Conservation (phyloP, 2,113 vertebrate genomes). For the Brachyhypopomus gauderio region DNA sequence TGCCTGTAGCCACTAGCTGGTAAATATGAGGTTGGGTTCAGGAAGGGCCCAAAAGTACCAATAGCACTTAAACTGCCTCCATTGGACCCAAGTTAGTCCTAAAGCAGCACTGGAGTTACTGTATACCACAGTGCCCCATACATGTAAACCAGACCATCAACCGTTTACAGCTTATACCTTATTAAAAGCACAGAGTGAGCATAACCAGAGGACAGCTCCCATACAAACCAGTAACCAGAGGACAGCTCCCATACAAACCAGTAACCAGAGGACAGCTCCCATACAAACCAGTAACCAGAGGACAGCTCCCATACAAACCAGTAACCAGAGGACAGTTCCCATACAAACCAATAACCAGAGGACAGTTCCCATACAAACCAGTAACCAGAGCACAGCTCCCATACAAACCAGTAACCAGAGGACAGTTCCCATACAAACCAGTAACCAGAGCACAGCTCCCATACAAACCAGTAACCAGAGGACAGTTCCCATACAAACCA, state of each 20-base stretch:
- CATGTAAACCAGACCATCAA: slow-evolving; percentile 53
- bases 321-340: slow-evolving; percentile 66
- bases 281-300: slow-evolving; percentile 61
- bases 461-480: slow-evolving; percentile 61
- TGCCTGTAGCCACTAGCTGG: background rate
- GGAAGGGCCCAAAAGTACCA: slow-evolving; percentile 26
- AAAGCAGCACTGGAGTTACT: slow-evolving; percentile 28
- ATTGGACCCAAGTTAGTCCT: slow-evolving; percentile 23
- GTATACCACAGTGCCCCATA: slow-evolving; percentile 19
- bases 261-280: slow-evolving; percentile 66
- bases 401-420: slow-evolving; percentile 61
- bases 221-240: slow-evolving; percentile 61
- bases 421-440: slow-evolving; percentile 56
- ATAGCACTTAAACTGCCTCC: slow-evolving; percentile 6
- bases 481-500: slow-evolving; percentile 56
- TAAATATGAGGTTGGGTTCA: slow-evolving; percentile 20
- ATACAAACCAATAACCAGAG: slow-evolving; percentile 61
- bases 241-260: slow-evolving; percentile 56
- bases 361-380: slow-evolving; percentile 56
- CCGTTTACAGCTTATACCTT: slow-evolving; percentile 62
- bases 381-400: slow-evolving; percentile 66
- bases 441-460: slow-evolving; percentile 66
- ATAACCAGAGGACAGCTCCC: slow-evolving; percentile 69
- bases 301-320: slow-evolving; percentile 56
- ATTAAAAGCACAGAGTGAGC: slow-evolving; percentile 76